A percentile compares a stretch with the other conserved stretches of the same genome.
Conservation (phyloP, 2,888 invertebrate genomes). For the Agrochola litura region DNA sequence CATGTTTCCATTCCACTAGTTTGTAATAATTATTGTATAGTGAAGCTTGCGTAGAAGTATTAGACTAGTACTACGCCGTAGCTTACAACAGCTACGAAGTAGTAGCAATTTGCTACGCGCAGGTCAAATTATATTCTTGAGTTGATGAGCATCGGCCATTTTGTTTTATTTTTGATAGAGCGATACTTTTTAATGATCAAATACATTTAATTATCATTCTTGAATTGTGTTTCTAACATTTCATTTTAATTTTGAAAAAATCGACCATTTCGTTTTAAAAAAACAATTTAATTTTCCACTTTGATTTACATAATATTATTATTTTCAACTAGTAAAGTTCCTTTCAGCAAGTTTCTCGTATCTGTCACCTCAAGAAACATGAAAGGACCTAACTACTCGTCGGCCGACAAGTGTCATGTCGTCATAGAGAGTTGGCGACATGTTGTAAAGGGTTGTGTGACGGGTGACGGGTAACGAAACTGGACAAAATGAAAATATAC, state of each 20-base stretch:
- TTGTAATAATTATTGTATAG: too few species aligned
- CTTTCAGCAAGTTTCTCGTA: not conserved
- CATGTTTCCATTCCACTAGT: not conserved
- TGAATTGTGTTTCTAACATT: too few species aligned
- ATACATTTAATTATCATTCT: not conserved
- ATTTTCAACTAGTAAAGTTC: not conserved
- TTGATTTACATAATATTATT: not conserved
- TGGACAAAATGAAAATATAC: conserved; percentile 12
- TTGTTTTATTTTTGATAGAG: not conserved
- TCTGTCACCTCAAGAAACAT: not conserved
- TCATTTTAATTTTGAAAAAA: too few species aligned
- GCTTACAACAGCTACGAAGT: conserved; percentile 1
- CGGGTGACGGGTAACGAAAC: conserved; percentile 15
- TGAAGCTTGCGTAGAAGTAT: not conserved
- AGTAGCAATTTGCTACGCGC: conserved; percentile 28
- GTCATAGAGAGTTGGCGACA: conserved; percentile 12
- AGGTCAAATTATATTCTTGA: not conserved
- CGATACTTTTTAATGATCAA: not conserved
- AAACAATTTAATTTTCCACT: too few species aligned
- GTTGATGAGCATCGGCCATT: not conserved
- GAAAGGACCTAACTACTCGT: not conserved
- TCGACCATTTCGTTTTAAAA: not conserved
- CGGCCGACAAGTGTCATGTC: conserved; percentile 11
- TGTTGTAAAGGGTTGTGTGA: conserved; percentile 28
- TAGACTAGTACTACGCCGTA: conserved; percentile 2